Conservation (phyloP, 2,113 vertebrate species). For the Limnothrissa miodon region DNA sequence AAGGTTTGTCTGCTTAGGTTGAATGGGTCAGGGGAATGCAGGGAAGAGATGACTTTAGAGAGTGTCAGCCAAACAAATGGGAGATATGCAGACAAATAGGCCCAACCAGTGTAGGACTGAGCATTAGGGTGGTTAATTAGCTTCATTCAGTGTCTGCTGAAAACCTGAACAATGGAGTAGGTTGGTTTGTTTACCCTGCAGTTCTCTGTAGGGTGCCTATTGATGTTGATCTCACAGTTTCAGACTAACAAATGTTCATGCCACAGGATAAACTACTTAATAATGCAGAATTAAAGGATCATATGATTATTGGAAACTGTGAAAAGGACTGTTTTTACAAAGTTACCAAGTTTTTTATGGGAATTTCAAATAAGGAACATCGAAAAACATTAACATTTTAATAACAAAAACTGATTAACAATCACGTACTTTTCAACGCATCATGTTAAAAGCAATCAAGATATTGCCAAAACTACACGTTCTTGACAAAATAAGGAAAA, state of each 20-base stretch:
- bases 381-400: too few relatives aligned
- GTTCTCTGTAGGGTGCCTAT: background rate
- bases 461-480: too few relatives aligned
- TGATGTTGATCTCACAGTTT: background rate
- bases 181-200: constrained; percentile 35
- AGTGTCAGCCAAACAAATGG: background rate
- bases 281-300: background rate
- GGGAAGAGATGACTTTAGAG: background rate
- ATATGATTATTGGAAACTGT: background rate
- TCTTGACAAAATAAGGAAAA: too few relatives aligned
- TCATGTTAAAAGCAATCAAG: too few relatives aligned
- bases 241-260: background rate
- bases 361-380: too few relatives aligned
- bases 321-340: background rate
- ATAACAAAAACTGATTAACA: too few relatives aligned
- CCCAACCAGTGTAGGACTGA: background rate
- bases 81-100: background rate
- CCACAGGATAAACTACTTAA: constrained; percentile 6
- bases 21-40: too few relatives aligned
- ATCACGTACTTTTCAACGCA: too few relatives aligned
- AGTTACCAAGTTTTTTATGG: background rate
- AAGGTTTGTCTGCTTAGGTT: too few relatives aligned
- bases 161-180: constrained; percentile 42
- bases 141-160: constrained; percentile 59
- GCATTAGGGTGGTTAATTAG: constrained; percentile 56